phyloP scores from a whole-genome alignment of 2,113 vertebrate species.

The Psilopsiagon aymara region DNA sequence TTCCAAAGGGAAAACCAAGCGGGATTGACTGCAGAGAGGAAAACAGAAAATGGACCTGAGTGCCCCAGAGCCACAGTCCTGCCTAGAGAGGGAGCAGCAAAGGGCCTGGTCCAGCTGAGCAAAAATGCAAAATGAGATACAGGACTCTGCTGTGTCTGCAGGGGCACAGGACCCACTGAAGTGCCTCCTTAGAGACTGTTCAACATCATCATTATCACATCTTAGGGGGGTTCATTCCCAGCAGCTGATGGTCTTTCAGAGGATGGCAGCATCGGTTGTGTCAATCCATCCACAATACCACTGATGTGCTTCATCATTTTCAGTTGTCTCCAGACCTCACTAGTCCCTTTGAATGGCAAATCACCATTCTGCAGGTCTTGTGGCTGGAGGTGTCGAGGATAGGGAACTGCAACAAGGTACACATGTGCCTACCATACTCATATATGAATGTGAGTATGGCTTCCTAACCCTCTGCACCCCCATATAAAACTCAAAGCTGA shows the following conservation, averaged over 20 bases:
- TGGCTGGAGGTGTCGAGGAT: background rate
- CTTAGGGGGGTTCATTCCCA: background rate
- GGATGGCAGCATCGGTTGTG: background rate
- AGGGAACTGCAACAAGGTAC: background rate
- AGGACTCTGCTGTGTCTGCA: background rate
- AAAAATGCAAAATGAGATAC: background rate
- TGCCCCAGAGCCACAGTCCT: background rate
- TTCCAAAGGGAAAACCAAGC: background rate
- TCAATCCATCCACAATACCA: rapidly evolving
- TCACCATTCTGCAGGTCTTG: rapidly evolving
- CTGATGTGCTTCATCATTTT: background rate
- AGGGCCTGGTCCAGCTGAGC: background rate
- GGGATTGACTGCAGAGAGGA: background rate
- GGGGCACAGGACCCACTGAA: background rate
- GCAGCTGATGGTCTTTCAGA: background rate
- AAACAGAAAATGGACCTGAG: background rate
- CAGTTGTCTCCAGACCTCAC: background rate
- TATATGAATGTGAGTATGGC: too few relatives aligned
- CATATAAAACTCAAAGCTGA: background rate
- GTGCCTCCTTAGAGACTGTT: background rate
- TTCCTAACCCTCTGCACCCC: background rate
- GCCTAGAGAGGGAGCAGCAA: background rate
- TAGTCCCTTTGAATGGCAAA: background rate
- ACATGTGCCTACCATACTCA: rapidly evolving
- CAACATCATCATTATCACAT: background rate